Percentiles rank a stretch among this genome's conserved stretches.
These are phyloP conservation scores for Flexamia atlantica DNA, from an alignment of 2,888 invertebrate species.

Conservation along the genomic window DNA sequence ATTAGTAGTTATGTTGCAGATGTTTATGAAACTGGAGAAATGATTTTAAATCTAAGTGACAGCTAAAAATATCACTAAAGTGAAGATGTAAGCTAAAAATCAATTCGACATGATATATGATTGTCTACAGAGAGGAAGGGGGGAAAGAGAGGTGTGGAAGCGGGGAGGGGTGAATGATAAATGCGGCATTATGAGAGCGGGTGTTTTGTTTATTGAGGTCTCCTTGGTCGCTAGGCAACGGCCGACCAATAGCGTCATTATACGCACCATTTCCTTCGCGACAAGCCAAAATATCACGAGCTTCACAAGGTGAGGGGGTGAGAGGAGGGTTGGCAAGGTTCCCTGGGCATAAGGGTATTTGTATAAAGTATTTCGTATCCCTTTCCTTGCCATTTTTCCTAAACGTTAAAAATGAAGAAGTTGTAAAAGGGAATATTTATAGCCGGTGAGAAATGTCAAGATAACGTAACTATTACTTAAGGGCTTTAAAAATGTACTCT, in stretches of 20 bases:
- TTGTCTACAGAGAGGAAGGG: background rate
- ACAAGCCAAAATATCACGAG: constrained; percentile 59
- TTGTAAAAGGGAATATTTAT: background rate
- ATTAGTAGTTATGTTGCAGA: background rate
- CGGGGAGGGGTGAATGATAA: constrained; percentile 47
- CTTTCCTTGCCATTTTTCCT: constrained; percentile 47
- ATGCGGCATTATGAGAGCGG: constrained; percentile 62
- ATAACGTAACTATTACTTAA: no score
- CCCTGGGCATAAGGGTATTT: constrained; percentile 12
- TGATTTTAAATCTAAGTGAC: constrained; percentile 5
- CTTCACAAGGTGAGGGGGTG: background rate
- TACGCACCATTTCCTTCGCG: constrained; percentile 62
- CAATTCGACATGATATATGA: constrained; percentile 50
- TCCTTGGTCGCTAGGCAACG: constrained; percentile 61
- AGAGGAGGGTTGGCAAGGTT: background rate
- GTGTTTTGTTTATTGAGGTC: constrained; percentile 64
- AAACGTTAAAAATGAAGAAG: background rate
- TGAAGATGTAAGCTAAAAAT: constrained; percentile 49
- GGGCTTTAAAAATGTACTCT: no score
- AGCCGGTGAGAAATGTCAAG: no score
- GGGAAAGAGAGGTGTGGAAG: background rate
- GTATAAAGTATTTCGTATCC: constrained; percentile 53
- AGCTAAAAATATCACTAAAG: constrained; percentile 9
- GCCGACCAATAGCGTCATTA: constrained; percentile 64
- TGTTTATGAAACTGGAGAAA: background rate